Conservation (phyloP, 2,888 invertebrate genomes). For the Stenurella melanura region DNA sequence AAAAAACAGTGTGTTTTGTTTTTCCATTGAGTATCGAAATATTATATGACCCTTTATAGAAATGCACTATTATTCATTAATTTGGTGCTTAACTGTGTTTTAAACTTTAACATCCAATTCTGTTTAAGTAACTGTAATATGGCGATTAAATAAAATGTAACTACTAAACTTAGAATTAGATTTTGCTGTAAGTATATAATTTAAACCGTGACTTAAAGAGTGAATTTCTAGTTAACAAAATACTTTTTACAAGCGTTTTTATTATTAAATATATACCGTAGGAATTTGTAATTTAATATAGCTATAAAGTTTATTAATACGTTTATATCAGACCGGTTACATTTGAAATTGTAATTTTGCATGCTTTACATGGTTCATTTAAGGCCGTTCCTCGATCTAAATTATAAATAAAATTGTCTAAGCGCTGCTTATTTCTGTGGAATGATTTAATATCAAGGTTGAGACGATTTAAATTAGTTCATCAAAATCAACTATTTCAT, state of each 20-base stretch:
- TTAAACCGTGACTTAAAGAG: background rate
- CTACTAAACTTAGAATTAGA: too few relatives aligned
- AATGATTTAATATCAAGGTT: conserved; percentile 7
- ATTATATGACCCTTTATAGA: too few relatives aligned
- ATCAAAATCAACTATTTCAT: too few relatives aligned
- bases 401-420: background rate
- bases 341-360: conserved; percentile 13
- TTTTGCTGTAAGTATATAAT: background rate
- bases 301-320: conserved; percentile 14
- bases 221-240: background rate
- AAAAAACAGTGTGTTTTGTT: too few relatives aligned
- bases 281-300: conserved; percentile 8
- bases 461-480: too few relatives aligned
- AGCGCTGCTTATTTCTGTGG: background rate
- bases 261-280: background rate
- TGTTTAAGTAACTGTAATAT: too few relatives aligned
- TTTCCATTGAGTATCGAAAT: too few relatives aligned
- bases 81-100: too few relatives aligned
- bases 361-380: conserved; percentile 12
- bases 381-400: background rate
- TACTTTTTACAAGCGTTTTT: background rate
- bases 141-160: too few relatives aligned
- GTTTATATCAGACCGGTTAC: conserved; percentile 13
- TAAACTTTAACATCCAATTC: too few relatives aligned
- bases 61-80: too few relatives aligned